Evolutionary conservation across 2,113 vertebrate species (phyloP).

Genomic region (Amphilophus citrinellus): DNA sequence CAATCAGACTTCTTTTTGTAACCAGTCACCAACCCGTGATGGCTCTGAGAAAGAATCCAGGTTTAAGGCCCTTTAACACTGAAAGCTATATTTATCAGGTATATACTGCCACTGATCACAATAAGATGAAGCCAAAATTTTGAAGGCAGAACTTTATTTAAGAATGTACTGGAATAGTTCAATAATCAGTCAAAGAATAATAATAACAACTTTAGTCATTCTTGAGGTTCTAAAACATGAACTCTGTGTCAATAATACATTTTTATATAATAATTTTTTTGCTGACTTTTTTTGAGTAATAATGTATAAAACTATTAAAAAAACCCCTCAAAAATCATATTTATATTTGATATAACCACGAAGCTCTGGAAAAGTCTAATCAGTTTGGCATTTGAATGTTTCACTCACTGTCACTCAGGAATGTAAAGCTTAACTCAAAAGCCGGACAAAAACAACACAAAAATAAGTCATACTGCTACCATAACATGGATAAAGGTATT

Average conservation of each 20-base stretch:
- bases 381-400: not conserved
- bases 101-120: too few species aligned
- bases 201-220: not conserved
- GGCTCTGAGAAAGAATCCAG: not conserved
- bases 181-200: not conserved
- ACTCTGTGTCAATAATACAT: not conserved
- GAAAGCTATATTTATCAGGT: too few species aligned
- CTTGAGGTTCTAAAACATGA: not conserved
- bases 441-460: not conserved
- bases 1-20: not conserved
- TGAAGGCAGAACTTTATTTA: too few species aligned
- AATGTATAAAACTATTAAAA: too few species aligned
- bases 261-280: not conserved
- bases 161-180: not conserved
- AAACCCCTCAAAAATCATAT: too few species aligned
- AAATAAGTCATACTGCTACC: not conserved
- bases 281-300: not conserved
- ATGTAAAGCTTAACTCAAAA: not conserved
- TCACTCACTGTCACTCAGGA: not conserved
- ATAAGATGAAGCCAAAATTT: too few species aligned
- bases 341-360: not conserved
- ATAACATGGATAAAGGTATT: constrained; percentile 1
- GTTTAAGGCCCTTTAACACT: not conserved
- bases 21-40: not conserved
- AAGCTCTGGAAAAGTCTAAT: not conserved